Conservation (phyloP, 2,888 invertebrate genomes). For the Salticus scenicus region DNA sequence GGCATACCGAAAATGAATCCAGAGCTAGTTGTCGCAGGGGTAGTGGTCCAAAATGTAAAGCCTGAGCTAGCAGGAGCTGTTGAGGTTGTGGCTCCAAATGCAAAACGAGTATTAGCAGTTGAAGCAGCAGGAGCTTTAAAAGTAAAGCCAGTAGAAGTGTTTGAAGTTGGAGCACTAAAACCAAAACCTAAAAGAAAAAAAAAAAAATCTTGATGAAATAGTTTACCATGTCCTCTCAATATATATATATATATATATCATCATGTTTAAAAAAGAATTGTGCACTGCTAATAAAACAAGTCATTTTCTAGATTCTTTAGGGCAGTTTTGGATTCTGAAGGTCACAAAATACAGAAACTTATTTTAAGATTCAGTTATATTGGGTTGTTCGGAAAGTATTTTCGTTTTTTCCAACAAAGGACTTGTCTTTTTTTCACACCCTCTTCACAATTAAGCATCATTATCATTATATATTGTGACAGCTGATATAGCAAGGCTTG, state of each 20-base stretch:
- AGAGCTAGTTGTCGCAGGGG: conserved; percentile 18
- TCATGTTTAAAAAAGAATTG: background rate
- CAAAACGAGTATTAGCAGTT: conserved; percentile 10
- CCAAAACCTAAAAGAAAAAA: conserved; percentile 24
- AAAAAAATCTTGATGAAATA: background rate
- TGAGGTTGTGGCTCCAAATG: background rate
- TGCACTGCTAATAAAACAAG: background rate
- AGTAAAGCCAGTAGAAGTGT: conserved; percentile 37
- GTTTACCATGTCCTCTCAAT: background rate
- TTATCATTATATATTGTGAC: too few relatives aligned
- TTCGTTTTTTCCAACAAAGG: too few relatives aligned
- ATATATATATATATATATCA: background rate
- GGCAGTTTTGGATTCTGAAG: background rate
- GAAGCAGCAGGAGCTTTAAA: conserved; percentile 31
- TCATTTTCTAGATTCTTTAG: background rate
- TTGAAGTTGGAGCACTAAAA: conserved; percentile 35
- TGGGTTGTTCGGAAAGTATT: too few relatives aligned
- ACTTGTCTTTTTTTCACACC: too few relatives aligned
- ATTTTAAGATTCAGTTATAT: background rate
- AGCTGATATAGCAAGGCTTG: too few relatives aligned
- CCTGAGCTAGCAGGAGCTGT: conserved; percentile 6
- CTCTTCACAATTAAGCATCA: too few relatives aligned
- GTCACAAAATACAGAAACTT: background rate
- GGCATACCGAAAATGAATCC: conserved; percentile 30
- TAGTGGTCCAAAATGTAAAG: conserved; percentile 9